A percentile compares a stretch with the other conserved stretches of the same genome.
These are phyloP conservation scores for Ectemnius lituratus DNA, from an alignment of 2,888 invertebrate species.

Conservation along the genomic window DNA sequence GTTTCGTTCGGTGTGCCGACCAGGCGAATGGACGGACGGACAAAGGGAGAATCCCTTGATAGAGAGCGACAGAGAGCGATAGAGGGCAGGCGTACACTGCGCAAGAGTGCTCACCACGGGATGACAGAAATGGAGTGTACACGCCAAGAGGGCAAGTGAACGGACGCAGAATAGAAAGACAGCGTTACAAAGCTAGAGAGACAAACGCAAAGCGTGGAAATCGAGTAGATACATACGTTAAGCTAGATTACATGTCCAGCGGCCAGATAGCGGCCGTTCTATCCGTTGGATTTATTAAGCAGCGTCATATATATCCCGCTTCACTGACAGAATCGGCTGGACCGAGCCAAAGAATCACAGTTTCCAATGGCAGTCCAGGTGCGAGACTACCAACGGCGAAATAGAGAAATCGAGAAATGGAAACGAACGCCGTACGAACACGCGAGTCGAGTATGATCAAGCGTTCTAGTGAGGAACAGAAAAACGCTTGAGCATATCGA, in stretches of 20 bases:
- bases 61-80: slow-evolving; percentile 1
- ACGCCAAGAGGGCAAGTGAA: neutral
- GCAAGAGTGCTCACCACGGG: too few species aligned
- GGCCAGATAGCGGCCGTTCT: slow-evolving; percentile 56
- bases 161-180: neutral
- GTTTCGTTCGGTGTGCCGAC: neutral
- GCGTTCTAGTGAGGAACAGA: slow-evolving; percentile 21
- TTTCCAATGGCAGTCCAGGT: slow-evolving; percentile 36
- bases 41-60: slow-evolving; percentile 9
- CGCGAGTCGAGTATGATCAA: slow-evolving; percentile 26
- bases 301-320: slow-evolving; percentile 43
- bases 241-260: slow-evolving; percentile 61
- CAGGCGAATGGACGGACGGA: slow-evolving; percentile 72
- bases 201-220: slow-evolving; percentile 68
- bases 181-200: neutral
- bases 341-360: slow-evolving; percentile 44
- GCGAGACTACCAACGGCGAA: neutral
- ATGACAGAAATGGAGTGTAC: neutral
- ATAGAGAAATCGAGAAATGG: slow-evolving; percentile 15
- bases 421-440: slow-evolving; percentile 26
- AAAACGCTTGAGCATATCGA: slow-evolving; percentile 34
- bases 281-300: slow-evolving; percentile 62
- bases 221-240: slow-evolving; percentile 60
- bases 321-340: slow-evolving; percentile 4
- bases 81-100: neutral